phyloP scores from a whole-genome alignment of 2,797 vertebrate genomes.

The Distichodus sexfasciatus region DNA sequence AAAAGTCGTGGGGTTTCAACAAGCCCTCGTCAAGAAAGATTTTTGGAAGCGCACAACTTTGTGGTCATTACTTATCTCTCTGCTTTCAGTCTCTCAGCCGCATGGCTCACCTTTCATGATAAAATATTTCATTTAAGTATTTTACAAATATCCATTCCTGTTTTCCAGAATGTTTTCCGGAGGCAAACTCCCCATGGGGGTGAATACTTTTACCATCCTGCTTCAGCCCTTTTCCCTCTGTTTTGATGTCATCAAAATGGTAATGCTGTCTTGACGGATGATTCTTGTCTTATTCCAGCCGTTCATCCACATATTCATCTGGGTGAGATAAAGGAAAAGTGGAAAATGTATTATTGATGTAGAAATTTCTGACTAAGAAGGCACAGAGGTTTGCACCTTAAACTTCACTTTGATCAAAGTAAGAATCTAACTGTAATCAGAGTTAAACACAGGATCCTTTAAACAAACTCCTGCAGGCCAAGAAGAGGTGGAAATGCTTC shows the following conservation, averaged over 20 bases:
- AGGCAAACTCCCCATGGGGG: constrained; percentile 29
- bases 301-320: constrained; percentile 11
- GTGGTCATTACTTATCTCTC: too few species aligned
- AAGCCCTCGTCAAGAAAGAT: too few species aligned
- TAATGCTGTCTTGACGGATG: not conserved
- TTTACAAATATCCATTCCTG: constrained; percentile 44
- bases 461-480: too few species aligned
- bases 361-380: not conserved
- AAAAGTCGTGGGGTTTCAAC: too few species aligned
- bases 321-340: not conserved
- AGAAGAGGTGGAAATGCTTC: too few species aligned
- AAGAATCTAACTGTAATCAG: too few species aligned
- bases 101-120: constrained; percentile 30
- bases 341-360: not conserved
- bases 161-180: constrained; percentile 11
- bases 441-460: too few species aligned
- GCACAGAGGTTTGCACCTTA: not conserved
- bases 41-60: too few species aligned
- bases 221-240: constrained; percentile 6
- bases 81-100: constrained; percentile 8
- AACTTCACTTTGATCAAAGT: too few species aligned
- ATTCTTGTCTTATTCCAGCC: not conserved
- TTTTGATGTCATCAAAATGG: constrained; percentile 35
- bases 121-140: constrained; percentile 31
- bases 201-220: constrained; percentile 29